Evolutionary conservation across 2,113 vertebrate genomes (phyloP).

Genomic region (Myotis brandtii): DNA sequence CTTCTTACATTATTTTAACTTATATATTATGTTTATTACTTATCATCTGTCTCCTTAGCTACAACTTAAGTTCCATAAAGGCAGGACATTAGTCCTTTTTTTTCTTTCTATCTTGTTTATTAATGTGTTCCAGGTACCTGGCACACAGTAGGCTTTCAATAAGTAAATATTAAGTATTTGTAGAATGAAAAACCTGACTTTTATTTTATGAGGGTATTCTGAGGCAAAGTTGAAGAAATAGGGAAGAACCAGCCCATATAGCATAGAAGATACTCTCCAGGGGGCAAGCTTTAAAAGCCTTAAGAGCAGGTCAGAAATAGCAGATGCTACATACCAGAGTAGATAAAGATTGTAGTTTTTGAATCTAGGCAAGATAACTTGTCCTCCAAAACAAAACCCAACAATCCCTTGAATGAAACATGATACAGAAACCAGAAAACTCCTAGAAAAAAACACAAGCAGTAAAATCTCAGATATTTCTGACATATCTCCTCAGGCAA

Average conservation of each 20-base stretch:
- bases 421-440: background rate
- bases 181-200: background rate
- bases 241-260: background rate
- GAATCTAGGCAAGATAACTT: background rate
- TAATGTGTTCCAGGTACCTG: background rate
- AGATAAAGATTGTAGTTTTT: background rate
- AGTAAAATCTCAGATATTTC: background rate
- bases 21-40: background rate
- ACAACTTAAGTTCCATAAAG: background rate
- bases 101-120: background rate
- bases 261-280: background rate
- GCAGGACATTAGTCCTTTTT: background rate
- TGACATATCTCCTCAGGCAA: background rate
- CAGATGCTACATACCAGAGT: background rate
- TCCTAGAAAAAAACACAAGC: background rate
- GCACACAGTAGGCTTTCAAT: background rate
- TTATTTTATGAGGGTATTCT: background rate
- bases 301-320: background rate
- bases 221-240: background rate
- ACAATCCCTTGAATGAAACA: background rate
- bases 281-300: background rate
- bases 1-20: background rate
- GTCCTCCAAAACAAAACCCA: background rate
- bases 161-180: background rate
- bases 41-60: background rate